Evolutionary conservation across 2,113 vertebrate genomes (phyloP).

Genomic region (Dasypus novemcinctus): DNA sequence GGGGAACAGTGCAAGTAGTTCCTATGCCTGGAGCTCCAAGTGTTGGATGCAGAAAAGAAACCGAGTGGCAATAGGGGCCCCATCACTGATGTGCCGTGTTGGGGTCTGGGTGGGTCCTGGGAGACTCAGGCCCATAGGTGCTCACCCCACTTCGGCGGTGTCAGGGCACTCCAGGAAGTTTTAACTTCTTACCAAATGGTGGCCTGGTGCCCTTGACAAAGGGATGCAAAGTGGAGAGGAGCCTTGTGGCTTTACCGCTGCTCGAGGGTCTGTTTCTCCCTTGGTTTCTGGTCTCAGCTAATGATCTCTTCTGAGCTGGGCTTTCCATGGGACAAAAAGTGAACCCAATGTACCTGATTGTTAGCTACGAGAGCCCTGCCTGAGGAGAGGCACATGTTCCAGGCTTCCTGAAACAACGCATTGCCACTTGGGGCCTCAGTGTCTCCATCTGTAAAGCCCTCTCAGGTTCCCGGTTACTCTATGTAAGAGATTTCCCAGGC

Average conservation of each 20-base stretch:
- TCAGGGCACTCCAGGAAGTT: background rate
- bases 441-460: background rate
- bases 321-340: background rate
- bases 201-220: background rate
- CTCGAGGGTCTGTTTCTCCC: background rate
- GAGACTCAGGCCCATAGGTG: background rate
- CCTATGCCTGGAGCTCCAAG: background rate
- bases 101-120: background rate
- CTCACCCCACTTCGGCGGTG: background rate
- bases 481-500: background rate
- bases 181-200: background rate
- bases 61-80: background rate
- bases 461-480: background rate
- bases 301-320: background rate
- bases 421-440: background rate
- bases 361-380: background rate
- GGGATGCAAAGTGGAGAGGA: accelerated
- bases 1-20: background rate
- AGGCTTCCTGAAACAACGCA: background rate
- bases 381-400: background rate
- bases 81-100: background rate
- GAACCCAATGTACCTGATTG: background rate
- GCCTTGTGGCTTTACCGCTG: background rate
- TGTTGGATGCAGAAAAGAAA: background rate
- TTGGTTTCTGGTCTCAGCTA: background rate